Conservation (phyloP, 2,888 invertebrate species). For the Tetragonisca angustula region DNA sequence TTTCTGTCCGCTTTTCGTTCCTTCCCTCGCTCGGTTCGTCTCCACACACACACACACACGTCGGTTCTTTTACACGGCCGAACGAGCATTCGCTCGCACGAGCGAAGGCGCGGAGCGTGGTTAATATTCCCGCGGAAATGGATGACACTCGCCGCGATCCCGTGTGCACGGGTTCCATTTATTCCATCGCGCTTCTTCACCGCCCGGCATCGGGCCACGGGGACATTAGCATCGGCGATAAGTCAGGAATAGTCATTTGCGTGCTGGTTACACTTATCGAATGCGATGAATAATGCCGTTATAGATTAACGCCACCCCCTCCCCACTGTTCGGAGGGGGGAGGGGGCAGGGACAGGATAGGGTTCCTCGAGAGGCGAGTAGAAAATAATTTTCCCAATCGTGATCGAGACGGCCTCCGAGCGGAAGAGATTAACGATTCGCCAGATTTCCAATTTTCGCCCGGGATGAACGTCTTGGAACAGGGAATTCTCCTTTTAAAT, state of each 20-base stretch:
- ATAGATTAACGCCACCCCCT: background rate
- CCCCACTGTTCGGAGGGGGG: too few relatives aligned
- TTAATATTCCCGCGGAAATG: slow-evolving; percentile 53
- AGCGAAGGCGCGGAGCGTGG: slow-evolving; percentile 19
- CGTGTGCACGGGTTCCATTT: slow-evolving; percentile 46
- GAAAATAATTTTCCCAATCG: slow-evolving; percentile 1
- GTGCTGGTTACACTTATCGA: slow-evolving; percentile 3
- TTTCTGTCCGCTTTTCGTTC: background rate
- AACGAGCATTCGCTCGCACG: slow-evolving; percentile 38
- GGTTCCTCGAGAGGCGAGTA: background rate
- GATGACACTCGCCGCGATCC: slow-evolving; percentile 40
- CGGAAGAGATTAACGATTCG: background rate
- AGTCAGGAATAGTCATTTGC: slow-evolving; percentile 32
- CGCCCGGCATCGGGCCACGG: background rate
- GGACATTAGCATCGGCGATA: slow-evolving; percentile 46
- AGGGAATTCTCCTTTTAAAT: background rate
- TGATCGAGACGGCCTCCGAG: background rate
- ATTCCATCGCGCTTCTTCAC: slow-evolving; percentile 37
- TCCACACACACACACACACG: background rate
- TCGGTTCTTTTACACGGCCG: background rate
- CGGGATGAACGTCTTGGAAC: too few relatives aligned
- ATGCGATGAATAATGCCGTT: background rate
- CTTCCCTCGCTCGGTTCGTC: background rate
- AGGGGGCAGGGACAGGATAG: background rate
- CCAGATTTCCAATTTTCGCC: background rate